Evolutionary conservation across 2,113 vertebrate species (phyloP).

Genomic region (Sapajus apella): DNA sequence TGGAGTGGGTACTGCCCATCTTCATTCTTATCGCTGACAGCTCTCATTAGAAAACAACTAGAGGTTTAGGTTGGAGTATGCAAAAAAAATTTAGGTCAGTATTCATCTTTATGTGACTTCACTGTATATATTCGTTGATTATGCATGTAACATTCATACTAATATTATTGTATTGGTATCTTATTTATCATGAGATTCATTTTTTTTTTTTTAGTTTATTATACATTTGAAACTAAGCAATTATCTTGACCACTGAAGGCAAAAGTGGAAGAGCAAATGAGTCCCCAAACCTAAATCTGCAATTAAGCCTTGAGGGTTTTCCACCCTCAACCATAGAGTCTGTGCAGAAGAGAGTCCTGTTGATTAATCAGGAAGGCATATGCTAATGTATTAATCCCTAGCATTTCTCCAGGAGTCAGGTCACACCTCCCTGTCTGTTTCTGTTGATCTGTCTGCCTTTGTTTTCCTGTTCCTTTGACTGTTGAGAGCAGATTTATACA

Average conservation of each 20-base stretch:
- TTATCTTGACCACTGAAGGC: neutral
- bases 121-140: neutral
- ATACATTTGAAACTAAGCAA: neutral
- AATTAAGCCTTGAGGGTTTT: neutral
- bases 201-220: slow-evolving; percentile 16
- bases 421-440: neutral
- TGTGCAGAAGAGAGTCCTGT: neutral
- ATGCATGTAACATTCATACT: neutral
- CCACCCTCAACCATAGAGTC: neutral
- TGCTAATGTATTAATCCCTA: neutral
- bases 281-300: neutral
- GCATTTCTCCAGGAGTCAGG: neutral
- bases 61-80: neutral
- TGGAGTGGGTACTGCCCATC: neutral
- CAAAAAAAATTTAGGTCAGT: neutral
- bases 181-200: neutral
- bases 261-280: slow-evolving; percentile 18
- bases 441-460: neutral
- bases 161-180: neutral
- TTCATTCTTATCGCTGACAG: neutral
- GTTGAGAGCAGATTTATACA: neutral
- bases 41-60: neutral
- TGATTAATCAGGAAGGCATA: neutral
- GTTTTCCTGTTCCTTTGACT: neutral
- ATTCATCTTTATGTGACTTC: neutral